Evolutionary conservation across 2,888 invertebrate species (phyloP), one percentile per base, ranked within the genome.

Genomic region (Autographa pulchrina): DNA sequence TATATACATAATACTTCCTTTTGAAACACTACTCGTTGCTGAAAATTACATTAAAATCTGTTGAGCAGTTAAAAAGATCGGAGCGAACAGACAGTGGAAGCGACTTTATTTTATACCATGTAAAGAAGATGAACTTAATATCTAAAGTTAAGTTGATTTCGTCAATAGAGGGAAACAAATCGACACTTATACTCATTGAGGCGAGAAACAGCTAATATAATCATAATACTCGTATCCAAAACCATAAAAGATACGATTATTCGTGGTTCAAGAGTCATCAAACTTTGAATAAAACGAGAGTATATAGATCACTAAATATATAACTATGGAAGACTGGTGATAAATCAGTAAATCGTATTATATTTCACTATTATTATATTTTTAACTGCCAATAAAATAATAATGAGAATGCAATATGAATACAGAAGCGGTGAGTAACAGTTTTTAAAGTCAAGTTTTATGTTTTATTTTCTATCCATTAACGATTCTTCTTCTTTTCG

Each of bases 121-220:
- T 25, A 25, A 2, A 25, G 25, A 25, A 2, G 3, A 25, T 2
- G 25, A 25, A 25, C 35, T 6, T 35, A 9, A 35, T 35, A 35
- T 35, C 9, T 6, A 8, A 1, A 5, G 43, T 38, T 32, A 65
- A 65, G 68, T 71, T 71, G 76, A 77, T 78, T 70, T 70, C 69
- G 54, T 68, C 78, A 77, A 81, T 81, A 70, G 70, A 62, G 68
- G 31, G 41, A 58, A 73, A 73, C 70, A 58, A 73, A 73, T 62
- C 5, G 41, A 35, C 8, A 56, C 48, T 66, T 62, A 4, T 20
- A 69, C 62, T 64, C 52, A 60, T 72, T 78, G 72, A 18, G 2
- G 67, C 65, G 67, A 20, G 56, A 79, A 80, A 82, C 72, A 70
- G 52, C 52, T 68, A 78, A 78, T 80, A 75, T 75, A 70, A 82